phyloP scores from a whole-genome alignment of 2,113 vertebrate species.

The Mustela lutreola region DNA sequence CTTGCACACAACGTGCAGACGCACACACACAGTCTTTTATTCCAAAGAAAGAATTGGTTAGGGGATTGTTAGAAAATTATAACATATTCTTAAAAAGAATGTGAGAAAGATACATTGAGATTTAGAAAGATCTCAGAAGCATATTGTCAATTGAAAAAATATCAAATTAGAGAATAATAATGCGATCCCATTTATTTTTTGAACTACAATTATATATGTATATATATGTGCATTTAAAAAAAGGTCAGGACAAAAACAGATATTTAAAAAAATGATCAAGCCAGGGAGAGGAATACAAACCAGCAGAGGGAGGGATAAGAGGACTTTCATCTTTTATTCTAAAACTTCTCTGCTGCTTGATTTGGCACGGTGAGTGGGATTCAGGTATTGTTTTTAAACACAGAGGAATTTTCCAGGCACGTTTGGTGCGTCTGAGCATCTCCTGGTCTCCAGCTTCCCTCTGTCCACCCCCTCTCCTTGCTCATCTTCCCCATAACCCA shows the following conservation, averaged over 20 bases:
- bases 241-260: constrained; percentile 62
- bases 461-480: neutral
- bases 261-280: neutral
- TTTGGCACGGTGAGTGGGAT: fast-evolving
- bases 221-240: constrained; percentile 38
- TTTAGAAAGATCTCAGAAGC: neutral
- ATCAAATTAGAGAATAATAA: neutral
- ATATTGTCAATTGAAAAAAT: neutral
- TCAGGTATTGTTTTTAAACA: neutral
- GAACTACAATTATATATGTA: constrained; percentile 34
- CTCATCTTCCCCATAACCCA: fast-evolving
- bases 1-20: neutral
- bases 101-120: neutral
- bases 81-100: neutral
- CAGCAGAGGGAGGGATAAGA: neutral
- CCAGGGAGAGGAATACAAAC: neutral
- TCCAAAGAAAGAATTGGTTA: neutral
- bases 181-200: neutral
- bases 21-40: neutral
- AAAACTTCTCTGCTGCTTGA: neutral
- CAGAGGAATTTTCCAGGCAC: no score
- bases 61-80: neutral
- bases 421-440: neutral
- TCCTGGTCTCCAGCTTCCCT: neutral
- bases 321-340: neutral